Conservation (phyloP, 2,888 invertebrate genomes). For the Rhagonycha lutea region DNA sequence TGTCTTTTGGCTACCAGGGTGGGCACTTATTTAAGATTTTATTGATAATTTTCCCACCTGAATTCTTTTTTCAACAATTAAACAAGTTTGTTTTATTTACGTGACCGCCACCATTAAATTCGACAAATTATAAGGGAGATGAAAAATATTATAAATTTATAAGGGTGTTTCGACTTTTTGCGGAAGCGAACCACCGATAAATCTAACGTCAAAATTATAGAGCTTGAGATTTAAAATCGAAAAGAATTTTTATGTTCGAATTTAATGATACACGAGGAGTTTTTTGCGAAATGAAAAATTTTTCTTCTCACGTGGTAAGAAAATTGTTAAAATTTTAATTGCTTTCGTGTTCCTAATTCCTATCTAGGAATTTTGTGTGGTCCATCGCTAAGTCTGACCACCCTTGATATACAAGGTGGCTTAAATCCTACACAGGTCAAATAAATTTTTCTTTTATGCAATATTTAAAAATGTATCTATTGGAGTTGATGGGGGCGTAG, state of each 20-base stretch:
- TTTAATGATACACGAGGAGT: neutral
- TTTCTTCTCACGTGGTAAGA: too few relatives aligned
- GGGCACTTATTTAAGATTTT: slow-evolving; percentile 22
- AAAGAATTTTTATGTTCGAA: neutral
- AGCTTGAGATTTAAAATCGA: neutral
- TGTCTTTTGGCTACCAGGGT: slow-evolving; percentile 27
- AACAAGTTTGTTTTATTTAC: neutral
- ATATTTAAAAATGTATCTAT: neutral
- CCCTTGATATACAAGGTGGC: neutral
- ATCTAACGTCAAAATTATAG: neutral
- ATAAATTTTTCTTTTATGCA: neutral
- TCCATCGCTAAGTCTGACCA: neutral
- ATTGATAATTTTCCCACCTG: neutral
- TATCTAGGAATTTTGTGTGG: neutral
- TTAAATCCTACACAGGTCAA: neutral
- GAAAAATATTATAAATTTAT: neutral
- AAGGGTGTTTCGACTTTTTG: neutral
- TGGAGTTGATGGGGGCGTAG: too few relatives aligned
- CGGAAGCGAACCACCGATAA: neutral
- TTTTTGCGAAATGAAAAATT: neutral
- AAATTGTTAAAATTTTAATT: neutral
- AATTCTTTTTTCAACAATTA: neutral
- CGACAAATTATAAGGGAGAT: neutral
- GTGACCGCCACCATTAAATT: neutral
- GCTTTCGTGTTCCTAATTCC: neutral